A percentile compares a stretch with the other conserved stretches of the same genome.
These are phyloP conservation scores for Diplodus sargus DNA, from an alignment of 2,797 vertebrate genomes.

Conservation along the genomic window DNA sequence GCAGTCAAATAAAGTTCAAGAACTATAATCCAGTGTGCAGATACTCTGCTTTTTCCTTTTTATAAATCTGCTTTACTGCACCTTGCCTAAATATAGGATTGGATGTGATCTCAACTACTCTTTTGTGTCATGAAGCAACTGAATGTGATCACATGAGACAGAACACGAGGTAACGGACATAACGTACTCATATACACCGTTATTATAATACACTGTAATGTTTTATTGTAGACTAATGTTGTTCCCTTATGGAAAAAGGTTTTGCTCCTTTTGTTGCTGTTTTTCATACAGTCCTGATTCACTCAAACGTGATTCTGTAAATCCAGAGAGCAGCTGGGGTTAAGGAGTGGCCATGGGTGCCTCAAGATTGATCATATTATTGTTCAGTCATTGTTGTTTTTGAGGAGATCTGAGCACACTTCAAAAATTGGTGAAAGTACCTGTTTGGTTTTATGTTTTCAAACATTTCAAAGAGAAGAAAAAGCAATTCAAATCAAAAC, in stretches of 20 bases:
- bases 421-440: not conserved
- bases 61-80: conserved; percentile 15
- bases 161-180: not conserved
- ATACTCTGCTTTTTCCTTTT: conserved; percentile 16
- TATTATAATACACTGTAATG: not conserved
- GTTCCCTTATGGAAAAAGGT: not conserved
- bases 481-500: not conserved
- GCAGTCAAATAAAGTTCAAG: not conserved
- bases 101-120: not conserved
- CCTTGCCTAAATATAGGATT: conserved; percentile 16
- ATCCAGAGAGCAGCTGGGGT: not conserved
- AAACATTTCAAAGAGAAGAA: too few species aligned
- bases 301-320: not conserved
- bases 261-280: not conserved
- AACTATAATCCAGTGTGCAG: conserved; percentile 10
- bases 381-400: not conserved
- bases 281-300: not conserved
- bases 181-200: not conserved
- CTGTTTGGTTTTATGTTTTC: not conserved
- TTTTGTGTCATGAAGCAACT: not conserved
- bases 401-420: not conserved
- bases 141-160: not conserved
- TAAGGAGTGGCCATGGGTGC: not conserved
- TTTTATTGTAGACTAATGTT: not conserved
- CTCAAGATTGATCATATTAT: not conserved